Base-by-base conservation (phyloP, 2,888 invertebrate genomes). In the Drosophila atripex region DNA sequence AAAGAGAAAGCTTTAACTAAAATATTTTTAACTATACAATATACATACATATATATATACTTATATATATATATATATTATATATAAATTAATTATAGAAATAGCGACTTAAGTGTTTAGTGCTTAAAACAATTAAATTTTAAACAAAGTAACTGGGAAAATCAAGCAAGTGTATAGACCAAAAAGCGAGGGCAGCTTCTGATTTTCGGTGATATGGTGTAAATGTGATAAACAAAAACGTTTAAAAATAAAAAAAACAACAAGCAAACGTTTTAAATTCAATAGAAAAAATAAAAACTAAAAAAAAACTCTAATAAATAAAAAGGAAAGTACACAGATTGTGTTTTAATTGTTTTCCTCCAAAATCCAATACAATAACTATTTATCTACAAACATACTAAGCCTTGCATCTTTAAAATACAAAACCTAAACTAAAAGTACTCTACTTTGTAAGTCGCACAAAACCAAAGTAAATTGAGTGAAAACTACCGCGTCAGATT, bases 171-270 rank as follows among this genome's bases (percentile, higher is more conserved):
- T 79, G 61, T 70, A 80, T 64, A 78, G 86, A 86, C 87, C 80
- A 78, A 80, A 46, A n/a, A 55, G 28, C 11, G 35, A 39, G 55
- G 79, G 76, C 74, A 84, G 82, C 78, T 86, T 84, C 88, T 85
- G 86, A 87, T 86, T 85, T 87, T 85, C 84, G 84, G 84, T 85
- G 84, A 85, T 85, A 85, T 80, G 86, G 84, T 85, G 84, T 88
- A 85, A 80, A 85, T 85, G 84, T 85, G 84, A 85, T 85, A 85
- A 84, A 88, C 66, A 83, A 88, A 69, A 84, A 74, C 46, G 77
- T 83, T 78, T 75, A 72, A 79, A 73, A 63, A 52, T 32, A 8
- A 38, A 38, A 50, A 38, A 43, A 63, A n/a, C 52, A 49, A 71
- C 39, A 54, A 57, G 43, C 38, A 59, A 66, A 63, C 32, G 53